Evolutionary conservation across 2,888 invertebrate genomes (phyloP), one percentile per base, ranked within the genome.

Genomic region (Lithosia quadra): DNA sequence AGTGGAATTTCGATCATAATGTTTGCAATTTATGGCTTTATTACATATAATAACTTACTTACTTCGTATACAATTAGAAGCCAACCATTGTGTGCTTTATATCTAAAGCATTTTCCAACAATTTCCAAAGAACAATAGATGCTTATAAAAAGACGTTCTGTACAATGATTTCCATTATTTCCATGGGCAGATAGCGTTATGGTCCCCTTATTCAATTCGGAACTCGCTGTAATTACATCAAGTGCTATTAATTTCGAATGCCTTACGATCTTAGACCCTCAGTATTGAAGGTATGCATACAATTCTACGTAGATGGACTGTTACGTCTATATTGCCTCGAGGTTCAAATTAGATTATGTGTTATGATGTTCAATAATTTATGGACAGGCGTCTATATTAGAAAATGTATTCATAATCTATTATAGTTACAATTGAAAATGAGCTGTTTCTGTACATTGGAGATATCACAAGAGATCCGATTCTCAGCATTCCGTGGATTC

Each of bases 241-340:
- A 91, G 88, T 87, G 90, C 90, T 90, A 89, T 91, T 91, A 91
- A 91, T 90, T 91, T 88, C 85, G 85, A 86, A 89, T 90, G 88
- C 88, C 89, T 85, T 86, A 90, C 88, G 84, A 85, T 88, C 84
- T 82, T 65, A 78, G 84, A 78, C 80, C 81, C 84, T 85, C 82
- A 82, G 87, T 88, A 86, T 86, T 80, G 82, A 74, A 81, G 86
- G 85, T 80, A 83, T 82, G 83, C 79, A 65, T 71, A 74, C 75
- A 74, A 83, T 78, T 73, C 63, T 71, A 22, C 11, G 15, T 55
- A 33, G 34, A 34, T 28, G 43, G 18, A 49, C 62, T 49, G 49
- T 22, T 24, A 33, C n/a, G 11, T 33, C 34, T 36, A 21, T n/a
- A n/a, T 10, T 18, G 8, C n/a, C 49, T 49, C 1, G 28, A 8